Base-by-base conservation (phyloP, 2,113 vertebrate species). In the Mastomys coucha region DNA sequence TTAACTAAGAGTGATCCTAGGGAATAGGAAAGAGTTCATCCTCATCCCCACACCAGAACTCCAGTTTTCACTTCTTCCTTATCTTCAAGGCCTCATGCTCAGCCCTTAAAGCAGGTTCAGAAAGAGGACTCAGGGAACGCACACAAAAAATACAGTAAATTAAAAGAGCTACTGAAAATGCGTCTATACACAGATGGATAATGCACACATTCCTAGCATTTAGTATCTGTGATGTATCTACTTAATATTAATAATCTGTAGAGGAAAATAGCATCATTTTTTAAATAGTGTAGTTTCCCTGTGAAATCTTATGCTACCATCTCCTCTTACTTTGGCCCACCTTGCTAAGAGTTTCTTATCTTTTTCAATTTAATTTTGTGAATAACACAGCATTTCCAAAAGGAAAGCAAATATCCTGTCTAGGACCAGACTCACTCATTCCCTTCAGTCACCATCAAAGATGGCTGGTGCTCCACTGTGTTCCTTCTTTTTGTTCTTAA, bases 341-440 rank as follows among this genome's bases (percentile, higher is more conserved):
- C 56, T 89, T 69, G 63, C 45, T 70, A 88, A 75, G 72, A 77
- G 39, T 89, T 85, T 72, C 31, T 93, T 77, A 75, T 45, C 67
- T 33, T 77, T 80, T 70, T 19, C 31, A 84, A 86, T 88, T 93
- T 72, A 89, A 69, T 82, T 92, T 92, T 89, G 67, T 69, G 82
- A 70, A 14, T 39, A 72, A 67, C 56, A 49, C 89, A 49, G 39
- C 45, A 58, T 88, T 72, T 91, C 51, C 49, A 69, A 76, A 53
- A 95, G 77, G 69, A 91, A 94, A 72, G 78, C 16, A 31, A 91
- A 95, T 70, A 60, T 73, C 78, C 88, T 75, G n/a, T 19, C 88
- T 42, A n/a, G 49, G 67, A 70, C 67, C 5, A 26, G 60, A 31
- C 24, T 12, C 7, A 42, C 49, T n/a, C 45, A 0, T 14, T 84